Evolutionary conservation across 1,140 invertebrate genomes (phyloP).

Genomic region (Lysiphlebus fabarum): DNA sequence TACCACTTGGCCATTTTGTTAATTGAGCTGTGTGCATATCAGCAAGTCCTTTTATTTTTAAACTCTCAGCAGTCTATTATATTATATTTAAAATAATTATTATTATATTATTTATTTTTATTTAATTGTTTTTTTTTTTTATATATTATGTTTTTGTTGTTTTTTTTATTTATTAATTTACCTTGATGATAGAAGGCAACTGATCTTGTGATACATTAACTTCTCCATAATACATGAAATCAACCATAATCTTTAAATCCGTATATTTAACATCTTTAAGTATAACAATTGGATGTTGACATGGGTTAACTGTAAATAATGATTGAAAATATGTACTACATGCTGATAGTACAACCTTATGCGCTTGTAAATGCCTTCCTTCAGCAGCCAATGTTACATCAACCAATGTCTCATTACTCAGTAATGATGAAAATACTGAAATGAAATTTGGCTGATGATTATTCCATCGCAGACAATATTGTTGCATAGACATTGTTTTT

Average conservation of each 20-base stretch:
- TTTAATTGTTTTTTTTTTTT: too few species aligned
- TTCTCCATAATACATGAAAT: conserved; percentile 91
- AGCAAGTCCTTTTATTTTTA: conserved; percentile 83
- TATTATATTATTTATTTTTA: neutral
- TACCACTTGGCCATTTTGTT: conserved; percentile 63
- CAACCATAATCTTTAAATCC: conserved; percentile 83
- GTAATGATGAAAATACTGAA: conserved; percentile 75
- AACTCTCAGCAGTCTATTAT: conserved; percentile 72
- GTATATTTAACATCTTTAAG: conserved; percentile 83
- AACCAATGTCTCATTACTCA: conserved; percentile 77
- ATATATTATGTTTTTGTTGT: neutral
- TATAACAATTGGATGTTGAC: conserved; percentile 86
- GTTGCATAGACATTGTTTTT: conserved; percentile 68
- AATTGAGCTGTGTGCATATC: conserved; percentile 75
- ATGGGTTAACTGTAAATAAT: conserved; percentile 79
- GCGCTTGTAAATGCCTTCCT: conserved; percentile 77
- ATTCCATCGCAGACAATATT: conserved; percentile 85
- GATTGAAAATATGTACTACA: conserved; percentile 83
- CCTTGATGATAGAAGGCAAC: conserved; percentile 77
- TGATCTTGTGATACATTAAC: conserved; percentile 87
- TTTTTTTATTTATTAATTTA: conserved; percentile 33
- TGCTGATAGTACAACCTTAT: conserved; percentile 82
- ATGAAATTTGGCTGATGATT: conserved; percentile 88
- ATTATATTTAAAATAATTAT: conserved; percentile 8
- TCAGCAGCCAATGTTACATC: conserved; percentile 86